Percentiles rank a stretch among this genome's conserved stretches.
phyloP scores from a whole-genome alignment of 2,797 vertebrate genomes.

The Enteromius trimaculatus region DNA sequence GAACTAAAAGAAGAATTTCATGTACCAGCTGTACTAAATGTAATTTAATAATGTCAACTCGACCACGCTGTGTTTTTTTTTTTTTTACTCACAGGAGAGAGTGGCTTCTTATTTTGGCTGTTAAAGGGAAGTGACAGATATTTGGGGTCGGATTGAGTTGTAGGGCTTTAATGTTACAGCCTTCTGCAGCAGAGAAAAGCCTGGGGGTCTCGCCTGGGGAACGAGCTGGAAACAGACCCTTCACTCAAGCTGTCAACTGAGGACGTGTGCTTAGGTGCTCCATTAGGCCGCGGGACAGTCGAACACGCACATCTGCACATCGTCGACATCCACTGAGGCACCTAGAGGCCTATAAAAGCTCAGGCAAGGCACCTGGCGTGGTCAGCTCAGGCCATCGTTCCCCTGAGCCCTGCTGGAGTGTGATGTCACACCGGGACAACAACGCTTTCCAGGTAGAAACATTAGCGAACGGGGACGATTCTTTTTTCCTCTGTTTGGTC shows the following conservation, averaged over 20 bases:
- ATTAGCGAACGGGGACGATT: conserved; percentile 11
- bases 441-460: conserved; percentile 33
- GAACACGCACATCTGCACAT: conserved; percentile 1
- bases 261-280: conserved; percentile 25
- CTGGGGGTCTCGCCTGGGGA: not conserved
- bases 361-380: conserved; percentile 20
- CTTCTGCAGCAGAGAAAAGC: not conserved
- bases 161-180: conserved; percentile 32
- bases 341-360: conserved; percentile 26
- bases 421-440: conserved; percentile 44
- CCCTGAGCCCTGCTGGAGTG: not conserved
- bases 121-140: conserved; percentile 20
- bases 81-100: not conserved
- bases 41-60: conserved; percentile 37
- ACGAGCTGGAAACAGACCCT: conserved; percentile 12
- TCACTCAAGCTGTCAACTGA: conserved; percentile 32
- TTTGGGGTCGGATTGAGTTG: conserved; percentile 6
- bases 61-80: not conserved
- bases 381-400: conserved; percentile 18
- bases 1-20: conserved; percentile 39
- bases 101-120: not conserved
- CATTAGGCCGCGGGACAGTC: conserved; percentile 26
- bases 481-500: not conserved
- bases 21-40: conserved; percentile 7
- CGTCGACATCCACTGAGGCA: not conserved